Conservation (phyloP, 2,113 vertebrate species). For the Notothenia rossii region DNA sequence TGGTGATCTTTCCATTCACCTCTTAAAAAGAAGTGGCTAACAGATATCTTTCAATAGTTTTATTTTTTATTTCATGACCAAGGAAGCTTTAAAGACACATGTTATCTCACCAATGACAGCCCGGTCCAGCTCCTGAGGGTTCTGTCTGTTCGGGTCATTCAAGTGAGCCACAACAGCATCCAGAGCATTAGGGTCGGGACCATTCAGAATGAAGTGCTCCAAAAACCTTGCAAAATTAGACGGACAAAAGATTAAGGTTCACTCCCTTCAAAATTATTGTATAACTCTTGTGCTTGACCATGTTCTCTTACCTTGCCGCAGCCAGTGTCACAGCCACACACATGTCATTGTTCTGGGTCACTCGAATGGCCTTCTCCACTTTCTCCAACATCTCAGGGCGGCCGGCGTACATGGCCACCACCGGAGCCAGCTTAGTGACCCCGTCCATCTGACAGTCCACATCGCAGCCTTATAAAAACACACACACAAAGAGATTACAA, state of each 20-base stretch:
- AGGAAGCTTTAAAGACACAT: background rate
- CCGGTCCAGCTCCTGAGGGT: conserved; percentile 77
- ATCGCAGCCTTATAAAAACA: conserved; percentile 65
- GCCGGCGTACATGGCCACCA: conserved; percentile 77
- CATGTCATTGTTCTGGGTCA: conserved; percentile 78
- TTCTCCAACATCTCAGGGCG: conserved; percentile 76
- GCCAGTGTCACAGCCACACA: conserved; percentile 77
- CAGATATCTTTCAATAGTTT: background rate
- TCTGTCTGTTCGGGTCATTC: conserved; percentile 68
- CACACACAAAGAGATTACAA: background rate
- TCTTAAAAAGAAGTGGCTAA: no score
- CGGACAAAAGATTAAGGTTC: background rate
- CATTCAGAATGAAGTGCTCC: conserved; percentile 79
- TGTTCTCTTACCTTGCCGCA: conserved; percentile 68
- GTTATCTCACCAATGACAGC: conserved; percentile 63
- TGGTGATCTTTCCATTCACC: no score
- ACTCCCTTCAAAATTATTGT: background rate
- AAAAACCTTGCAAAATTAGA: conserved; percentile 64
- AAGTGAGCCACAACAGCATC: conserved; percentile 70
- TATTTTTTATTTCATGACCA: background rate
- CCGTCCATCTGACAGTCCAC: conserved; percentile 79
- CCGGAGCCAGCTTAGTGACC: conserved; percentile 74
- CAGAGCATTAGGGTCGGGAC: conserved; percentile 66
- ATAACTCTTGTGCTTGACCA: background rate
- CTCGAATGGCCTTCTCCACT: conserved; percentile 67